Conservation (phyloP, 2,888 invertebrate genomes). For the Lamellibrachia satsuma region DNA sequence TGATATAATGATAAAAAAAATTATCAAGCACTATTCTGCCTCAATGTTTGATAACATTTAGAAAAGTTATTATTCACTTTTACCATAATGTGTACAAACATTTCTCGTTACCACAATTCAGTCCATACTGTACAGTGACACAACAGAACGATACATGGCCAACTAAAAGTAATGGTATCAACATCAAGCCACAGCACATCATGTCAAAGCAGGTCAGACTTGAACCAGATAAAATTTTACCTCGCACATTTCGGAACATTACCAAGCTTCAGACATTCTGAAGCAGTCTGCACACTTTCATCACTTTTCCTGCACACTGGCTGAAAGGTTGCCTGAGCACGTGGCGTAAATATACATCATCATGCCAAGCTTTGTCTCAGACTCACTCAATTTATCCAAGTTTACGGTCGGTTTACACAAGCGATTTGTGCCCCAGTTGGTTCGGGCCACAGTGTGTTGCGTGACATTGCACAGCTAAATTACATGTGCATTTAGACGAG, state of each 20-base stretch:
- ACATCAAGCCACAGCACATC: too few species aligned
- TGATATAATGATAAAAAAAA: neutral
- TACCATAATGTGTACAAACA: too few species aligned
- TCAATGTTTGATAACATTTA: neutral
- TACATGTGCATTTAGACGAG: too few species aligned
- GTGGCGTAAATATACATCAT: neutral
- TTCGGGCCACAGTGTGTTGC: too few species aligned
- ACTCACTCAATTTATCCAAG: neutral
- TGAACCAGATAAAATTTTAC: neutral
- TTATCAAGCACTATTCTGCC: neutral
- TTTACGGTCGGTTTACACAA: neutral
- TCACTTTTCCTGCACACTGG: neutral
- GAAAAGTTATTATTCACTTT: too few species aligned
- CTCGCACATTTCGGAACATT: neutral
- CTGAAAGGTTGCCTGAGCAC: neutral
- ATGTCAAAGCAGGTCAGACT: neutral
- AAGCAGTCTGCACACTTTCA: neutral
- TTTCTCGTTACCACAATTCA: neutral
- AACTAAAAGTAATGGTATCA: neutral
- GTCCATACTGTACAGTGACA: neutral
- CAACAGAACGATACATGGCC: neutral
- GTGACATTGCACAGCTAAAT: too few species aligned
- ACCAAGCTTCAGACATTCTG: neutral
- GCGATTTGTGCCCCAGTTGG: too few species aligned
- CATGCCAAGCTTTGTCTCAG: neutral